A percentile compares a stretch with the other conserved stretches of the same genome.
Evolutionary conservation across 2,797 vertebrate species (phyloP).

Genomic region (Merluccius polli): DNA sequence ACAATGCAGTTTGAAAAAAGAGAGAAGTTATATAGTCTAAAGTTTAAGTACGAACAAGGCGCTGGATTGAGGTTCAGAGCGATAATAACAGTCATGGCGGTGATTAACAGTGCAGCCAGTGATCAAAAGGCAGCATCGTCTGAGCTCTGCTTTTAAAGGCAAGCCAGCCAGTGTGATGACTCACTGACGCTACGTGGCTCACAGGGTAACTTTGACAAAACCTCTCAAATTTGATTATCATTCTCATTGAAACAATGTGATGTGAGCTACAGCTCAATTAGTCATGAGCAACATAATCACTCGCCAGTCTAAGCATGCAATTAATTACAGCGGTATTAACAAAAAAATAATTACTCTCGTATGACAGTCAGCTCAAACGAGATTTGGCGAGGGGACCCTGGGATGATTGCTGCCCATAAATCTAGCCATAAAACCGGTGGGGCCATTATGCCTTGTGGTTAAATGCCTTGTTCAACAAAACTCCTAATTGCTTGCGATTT

Average conservation of each 20-base stretch:
- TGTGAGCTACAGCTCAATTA: slow-evolving; percentile 60
- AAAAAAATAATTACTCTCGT: slow-evolving; percentile 66
- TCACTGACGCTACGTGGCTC: slow-evolving; percentile 34
- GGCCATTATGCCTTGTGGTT: slow-evolving; percentile 61
- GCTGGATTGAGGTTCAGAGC: background rate
- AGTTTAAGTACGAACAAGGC: background rate
- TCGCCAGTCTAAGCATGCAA: slow-evolving; percentile 60
- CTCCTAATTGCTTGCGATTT: slow-evolving; percentile 55
- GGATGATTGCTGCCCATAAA: slow-evolving; percentile 69
- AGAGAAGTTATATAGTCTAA: background rate
- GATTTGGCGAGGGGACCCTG: slow-evolving; percentile 60
- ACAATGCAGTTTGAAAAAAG: background rate
- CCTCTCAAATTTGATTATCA: slow-evolving; percentile 54
- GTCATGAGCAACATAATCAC: slow-evolving; percentile 64
- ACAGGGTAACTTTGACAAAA: slow-evolving; percentile 36
- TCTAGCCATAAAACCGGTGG: slow-evolving; percentile 62
- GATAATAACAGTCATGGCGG: background rate
- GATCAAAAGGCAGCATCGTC: background rate
- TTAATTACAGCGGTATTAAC: slow-evolving; percentile 75
- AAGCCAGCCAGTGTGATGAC: slow-evolving; percentile 19
- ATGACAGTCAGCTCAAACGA: slow-evolving; percentile 65
- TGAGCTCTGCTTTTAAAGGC: background rate
- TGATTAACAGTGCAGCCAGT: background rate
- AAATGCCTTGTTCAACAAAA: slow-evolving; percentile 70
- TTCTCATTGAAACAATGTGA: slow-evolving; percentile 38